These are phyloP conservation scores for Phalacrocorax pelagicus DNA, from an alignment of 2,113 vertebrate genomes.

Conservation along the genomic window DNA sequence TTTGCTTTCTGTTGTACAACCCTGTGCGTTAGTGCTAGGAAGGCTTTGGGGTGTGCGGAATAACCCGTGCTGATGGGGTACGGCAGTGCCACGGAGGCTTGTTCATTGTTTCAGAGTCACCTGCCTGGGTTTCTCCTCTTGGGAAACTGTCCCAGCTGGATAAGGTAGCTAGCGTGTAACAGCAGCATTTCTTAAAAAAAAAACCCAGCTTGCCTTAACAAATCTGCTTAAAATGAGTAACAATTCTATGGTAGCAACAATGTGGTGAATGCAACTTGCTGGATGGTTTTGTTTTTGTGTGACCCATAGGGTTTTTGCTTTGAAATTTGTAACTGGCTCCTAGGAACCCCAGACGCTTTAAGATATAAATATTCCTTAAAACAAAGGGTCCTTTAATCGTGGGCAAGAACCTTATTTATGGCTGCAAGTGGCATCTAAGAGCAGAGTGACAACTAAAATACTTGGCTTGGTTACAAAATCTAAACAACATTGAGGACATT, in stretches of 20 bases:
- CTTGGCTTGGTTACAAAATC: conserved; percentile 13
- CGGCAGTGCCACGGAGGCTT: neutral
- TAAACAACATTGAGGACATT: neutral
- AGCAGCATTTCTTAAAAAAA: neutral
- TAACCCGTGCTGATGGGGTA: neutral
- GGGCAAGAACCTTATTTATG: conserved; percentile 5
- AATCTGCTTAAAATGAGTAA: neutral
- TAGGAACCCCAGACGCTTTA: neutral
- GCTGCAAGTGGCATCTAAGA: conserved; percentile 54
- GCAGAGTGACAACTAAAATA: conserved; percentile 52
- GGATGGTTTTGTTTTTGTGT: neutral
- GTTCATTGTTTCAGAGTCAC: neutral
- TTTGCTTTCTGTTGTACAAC: neutral
- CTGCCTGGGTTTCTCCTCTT: neutral
- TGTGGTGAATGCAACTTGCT: neutral
- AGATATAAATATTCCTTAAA: conserved; percentile 26
- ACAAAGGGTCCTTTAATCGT: conserved; percentile 50
- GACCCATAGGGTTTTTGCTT: neutral
- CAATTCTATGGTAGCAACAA: neutral
- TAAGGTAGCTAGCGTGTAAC: neutral
- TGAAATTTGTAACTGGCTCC: neutral
- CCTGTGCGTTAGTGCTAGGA: fast-evolving
- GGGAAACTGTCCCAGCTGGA: neutral
- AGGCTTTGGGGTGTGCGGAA: neutral
- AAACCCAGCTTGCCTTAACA: neutral